These are phyloP conservation scores for Urocyon cinereoargenteus DNA, from an alignment of 2,797 vertebrate genomes.

Conservation along the genomic window DNA sequence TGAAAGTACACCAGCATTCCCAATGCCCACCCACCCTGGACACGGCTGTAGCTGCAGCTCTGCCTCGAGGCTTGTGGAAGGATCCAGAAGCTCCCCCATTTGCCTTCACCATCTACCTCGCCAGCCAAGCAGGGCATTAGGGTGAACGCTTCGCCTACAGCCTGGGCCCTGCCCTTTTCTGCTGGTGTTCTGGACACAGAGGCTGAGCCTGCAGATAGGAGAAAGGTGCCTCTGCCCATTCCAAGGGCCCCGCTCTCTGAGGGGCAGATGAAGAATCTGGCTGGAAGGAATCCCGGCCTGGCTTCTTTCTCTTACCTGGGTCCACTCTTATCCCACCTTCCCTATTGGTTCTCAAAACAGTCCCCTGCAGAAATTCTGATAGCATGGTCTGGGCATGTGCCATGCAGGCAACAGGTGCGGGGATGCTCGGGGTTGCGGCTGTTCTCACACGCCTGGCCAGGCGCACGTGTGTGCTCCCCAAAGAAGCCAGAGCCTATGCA, in stretches of 20 bases:
- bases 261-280: background rate
- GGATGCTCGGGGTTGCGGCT: background rate
- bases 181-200: background rate
- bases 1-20: fast-evolving
- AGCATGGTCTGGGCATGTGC: fast-evolving
- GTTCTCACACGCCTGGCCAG: background rate
- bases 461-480: background rate
- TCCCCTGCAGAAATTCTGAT: background rate
- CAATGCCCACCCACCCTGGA: background rate
- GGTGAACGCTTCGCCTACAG: too few species aligned
- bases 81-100: background rate
- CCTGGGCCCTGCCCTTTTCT: background rate
- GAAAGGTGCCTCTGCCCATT: fast-evolving
- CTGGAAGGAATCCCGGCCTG: background rate
- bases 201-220: background rate
- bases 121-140: background rate
- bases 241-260: fast-evolving
- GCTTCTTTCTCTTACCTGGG: background rate
- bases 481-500: background rate
- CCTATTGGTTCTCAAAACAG: background rate
- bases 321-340: background rate
- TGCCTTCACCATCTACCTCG: background rate
- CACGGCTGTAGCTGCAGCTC: fast-evolving
- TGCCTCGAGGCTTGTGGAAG: fast-evolving
- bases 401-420: background rate